Evolutionary conservation across 2,113 vertebrate genomes (phyloP), one percentile per base, ranked within the genome.

Genomic region (Psettodes erumei): DNA sequence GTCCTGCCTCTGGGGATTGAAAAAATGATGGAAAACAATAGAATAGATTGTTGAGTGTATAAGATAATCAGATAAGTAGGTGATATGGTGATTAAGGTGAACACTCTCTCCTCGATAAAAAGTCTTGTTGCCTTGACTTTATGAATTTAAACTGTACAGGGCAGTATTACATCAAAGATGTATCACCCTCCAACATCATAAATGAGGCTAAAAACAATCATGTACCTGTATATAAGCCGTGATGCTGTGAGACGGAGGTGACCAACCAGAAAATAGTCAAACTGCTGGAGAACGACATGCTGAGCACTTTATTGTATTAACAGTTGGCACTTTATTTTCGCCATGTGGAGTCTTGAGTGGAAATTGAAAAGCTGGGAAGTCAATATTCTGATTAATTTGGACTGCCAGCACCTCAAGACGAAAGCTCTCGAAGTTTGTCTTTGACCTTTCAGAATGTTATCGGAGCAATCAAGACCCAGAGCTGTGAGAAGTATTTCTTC

Each of bases 1-100:
- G 0, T 99, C 98, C 79, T 98, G 97, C 78, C 95, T 94, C 98
- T 99, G 91, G 51, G 47, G 66, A 50, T 61, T n/a, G 32, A n/a
- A 72, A 48, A 16, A n/a, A 11, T 3, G 21, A 59, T 23, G 32
- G 40, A 73, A 38, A 58, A 42, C 8, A 59, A 30, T 25, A 42
- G 12, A 64, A 33, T 33, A 13, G 9, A 47, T 35, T 32, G 48
- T 21, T 40, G 42, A 37, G n/a, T 40, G 23, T 21, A 69, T 64
- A 13, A 15, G 33, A 37, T 30, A 32, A 79, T 77, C 68, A 28
- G n/a, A 27, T 5, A 50, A 30, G 28, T 32, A 50, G 40, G 4
- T 13, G 48, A 40, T 32, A 1, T 37, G 1, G 27, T 32, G 58
- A 76, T 71, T 23, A 9, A 25, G 35, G 75, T 62, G 62, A 10